Conservation (phyloP, 92 coral and sea anemone genomes). For the Metridium senile region DNA sequence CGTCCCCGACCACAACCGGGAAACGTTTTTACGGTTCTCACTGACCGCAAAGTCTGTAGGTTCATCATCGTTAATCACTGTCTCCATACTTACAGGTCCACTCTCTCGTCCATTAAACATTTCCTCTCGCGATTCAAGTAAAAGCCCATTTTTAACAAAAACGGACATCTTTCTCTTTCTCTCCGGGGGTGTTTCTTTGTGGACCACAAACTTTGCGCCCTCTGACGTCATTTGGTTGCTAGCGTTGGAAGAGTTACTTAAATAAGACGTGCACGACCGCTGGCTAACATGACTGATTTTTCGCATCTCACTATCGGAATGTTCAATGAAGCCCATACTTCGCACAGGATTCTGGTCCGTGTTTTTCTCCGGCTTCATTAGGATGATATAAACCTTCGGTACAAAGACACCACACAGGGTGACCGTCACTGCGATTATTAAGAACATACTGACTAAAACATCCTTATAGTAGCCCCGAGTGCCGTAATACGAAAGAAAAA, state of each 20-base stretch:
- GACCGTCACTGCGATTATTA: constrained; percentile 67
- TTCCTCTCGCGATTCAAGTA: constrained; percentile 18
- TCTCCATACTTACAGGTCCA: constrained; percentile 21
- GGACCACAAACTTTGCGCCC: not conserved
- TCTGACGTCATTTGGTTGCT: constrained; percentile 1
- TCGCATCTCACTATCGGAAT: constrained; percentile 36
- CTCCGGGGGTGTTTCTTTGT: not conserved
- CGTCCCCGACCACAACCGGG: constrained; percentile 53
- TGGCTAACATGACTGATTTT: constrained; percentile 54
- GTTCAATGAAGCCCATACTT: constrained; percentile 58
- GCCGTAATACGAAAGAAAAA: constrained; percentile 74
- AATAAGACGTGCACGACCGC: constrained; percentile 57
- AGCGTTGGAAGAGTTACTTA: constrained; percentile 44
- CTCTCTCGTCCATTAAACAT: constrained; percentile 18
- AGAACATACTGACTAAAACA: constrained; percentile 68
- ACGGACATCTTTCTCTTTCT: constrained; percentile 47
- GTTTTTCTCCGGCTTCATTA: constrained; percentile 84
- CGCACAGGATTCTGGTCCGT: constrained; percentile 55
- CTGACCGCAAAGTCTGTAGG: constrained; percentile 1
- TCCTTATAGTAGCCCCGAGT: constrained; percentile 75
- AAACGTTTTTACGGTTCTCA: constrained; percentile 8
- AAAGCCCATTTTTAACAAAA: constrained; percentile 25
- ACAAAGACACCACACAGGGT: constrained; percentile 83
- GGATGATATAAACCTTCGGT: constrained; percentile 83
- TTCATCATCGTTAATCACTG: constrained; percentile 12